Conservation (phyloP, 1,140 invertebrate genomes). For the Apis dorsata region DNA sequence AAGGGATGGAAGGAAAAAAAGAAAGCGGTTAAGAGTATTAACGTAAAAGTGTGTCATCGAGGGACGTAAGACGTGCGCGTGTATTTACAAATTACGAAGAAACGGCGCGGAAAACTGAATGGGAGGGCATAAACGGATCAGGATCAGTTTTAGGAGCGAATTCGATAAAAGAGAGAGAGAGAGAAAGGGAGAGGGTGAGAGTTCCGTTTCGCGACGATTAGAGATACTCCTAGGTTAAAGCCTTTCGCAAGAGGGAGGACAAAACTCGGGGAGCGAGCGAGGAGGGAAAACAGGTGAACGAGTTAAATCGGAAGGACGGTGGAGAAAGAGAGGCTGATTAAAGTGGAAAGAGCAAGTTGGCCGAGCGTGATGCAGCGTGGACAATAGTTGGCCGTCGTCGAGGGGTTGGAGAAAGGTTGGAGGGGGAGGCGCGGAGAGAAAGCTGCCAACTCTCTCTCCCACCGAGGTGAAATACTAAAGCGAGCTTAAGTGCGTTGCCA, state of each 20-base stretch:
- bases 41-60: conserved; percentile 29
- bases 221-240: conserved; percentile 47
- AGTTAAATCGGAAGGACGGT: background rate
- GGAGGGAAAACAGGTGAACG: background rate
- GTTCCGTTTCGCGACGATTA: conserved; percentile 22
- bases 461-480: conserved; percentile 70
- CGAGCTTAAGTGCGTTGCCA: conserved; percentile 73
- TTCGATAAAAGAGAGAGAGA: conserved; percentile 3
- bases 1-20: conserved; percentile 13
- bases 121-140: background rate
- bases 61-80: conserved; percentile 32
- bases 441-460: conserved; percentile 57
- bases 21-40: conserved; percentile 54
- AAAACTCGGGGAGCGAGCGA: too few species aligned
- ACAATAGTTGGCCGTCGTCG: conserved; percentile 46
- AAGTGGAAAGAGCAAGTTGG: conserved; percentile 20
- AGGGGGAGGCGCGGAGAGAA: conserved; percentile 39
- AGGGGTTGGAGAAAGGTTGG: conserved; percentile 1
- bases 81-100: background rate
- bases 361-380: conserved; percentile 31
- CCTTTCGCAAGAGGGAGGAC: conserved; percentile 21
- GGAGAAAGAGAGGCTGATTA: background rate
- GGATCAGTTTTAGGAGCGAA: conserved; percentile 1
- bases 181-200: background rate
- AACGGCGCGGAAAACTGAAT: background rate